These are phyloP conservation scores for Drosophila yakuba DNA, from an alignment of 1,140 invertebrate species.

Conservation along the genomic window DNA sequence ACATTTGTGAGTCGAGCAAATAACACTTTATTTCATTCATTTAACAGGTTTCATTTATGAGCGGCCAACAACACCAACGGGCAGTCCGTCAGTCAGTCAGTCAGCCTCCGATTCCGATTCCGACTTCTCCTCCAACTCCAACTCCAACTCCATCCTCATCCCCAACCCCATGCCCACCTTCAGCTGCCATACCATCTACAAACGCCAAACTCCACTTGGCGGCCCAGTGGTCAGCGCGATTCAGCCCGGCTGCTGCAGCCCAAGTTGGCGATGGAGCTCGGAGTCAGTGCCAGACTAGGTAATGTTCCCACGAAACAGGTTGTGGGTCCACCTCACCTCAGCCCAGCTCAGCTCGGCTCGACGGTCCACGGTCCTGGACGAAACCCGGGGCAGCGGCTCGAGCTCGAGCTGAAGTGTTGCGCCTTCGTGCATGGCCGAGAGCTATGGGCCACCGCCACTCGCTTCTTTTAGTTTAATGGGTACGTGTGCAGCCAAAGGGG, in stretches of 20 bases:
- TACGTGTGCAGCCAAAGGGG: not conserved
- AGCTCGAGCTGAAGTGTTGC: conserved; percentile 69
- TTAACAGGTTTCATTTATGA: conserved; percentile 84
- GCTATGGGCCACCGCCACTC: conserved; percentile 76
- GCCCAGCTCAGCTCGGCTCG: not conserved
- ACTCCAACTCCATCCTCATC: conserved; percentile 2
- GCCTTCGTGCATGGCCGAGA: conserved; percentile 78
- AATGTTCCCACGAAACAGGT: conserved; percentile 85
- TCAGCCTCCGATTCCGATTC: conserved; percentile 21
- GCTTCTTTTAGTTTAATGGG: conserved; percentile 22
- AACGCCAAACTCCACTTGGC: conserved; percentile 18
- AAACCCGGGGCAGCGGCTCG: conserved; percentile 14
- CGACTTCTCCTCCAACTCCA: conserved; percentile 6
- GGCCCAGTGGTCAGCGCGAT: conserved; percentile 60
- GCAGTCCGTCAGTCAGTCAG: conserved; percentile 45
- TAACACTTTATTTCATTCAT: conserved; percentile 84
- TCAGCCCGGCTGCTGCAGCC: conserved; percentile 32
- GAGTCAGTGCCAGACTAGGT: conserved; percentile 76
- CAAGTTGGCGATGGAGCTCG: conserved; percentile 53
- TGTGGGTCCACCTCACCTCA: conserved; percentile 51
- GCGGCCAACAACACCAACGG: conserved; percentile 51
- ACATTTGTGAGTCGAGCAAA: conserved; percentile 83
- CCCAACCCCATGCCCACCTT: not conserved
- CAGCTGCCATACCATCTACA: conserved; percentile 5
- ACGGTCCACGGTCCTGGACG: conserved; percentile 29